Conservation (phyloP, 1,140 invertebrate species). For the Grapholita molesta region DNA sequence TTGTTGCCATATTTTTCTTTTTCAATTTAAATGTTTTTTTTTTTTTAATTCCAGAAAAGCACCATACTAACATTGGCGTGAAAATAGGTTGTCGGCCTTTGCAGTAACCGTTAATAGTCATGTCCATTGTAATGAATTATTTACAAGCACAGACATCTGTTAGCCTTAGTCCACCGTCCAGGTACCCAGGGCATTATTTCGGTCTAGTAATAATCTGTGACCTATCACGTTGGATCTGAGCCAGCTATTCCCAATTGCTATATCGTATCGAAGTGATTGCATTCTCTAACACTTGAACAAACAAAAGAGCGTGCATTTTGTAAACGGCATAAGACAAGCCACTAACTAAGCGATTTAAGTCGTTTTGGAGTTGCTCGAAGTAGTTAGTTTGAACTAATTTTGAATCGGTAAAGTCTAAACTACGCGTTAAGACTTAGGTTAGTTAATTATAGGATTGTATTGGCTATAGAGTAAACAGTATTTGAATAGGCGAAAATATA, state of each 20-base stretch:
- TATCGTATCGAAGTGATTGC: not conserved
- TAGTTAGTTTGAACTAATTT: not conserved
- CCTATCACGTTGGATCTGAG: not conserved
- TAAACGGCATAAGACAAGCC: not conserved
- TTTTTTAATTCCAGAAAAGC: no score
- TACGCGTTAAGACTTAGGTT: not conserved
- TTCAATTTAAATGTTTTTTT: no score
- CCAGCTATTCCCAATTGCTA: not conserved
- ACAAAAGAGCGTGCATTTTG: not conserved
- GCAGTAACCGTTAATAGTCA: no score
- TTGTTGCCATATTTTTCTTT: no score
- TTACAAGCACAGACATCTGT: not conserved
- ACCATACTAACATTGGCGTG: no score
- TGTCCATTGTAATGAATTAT: no score
- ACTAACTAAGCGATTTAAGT: not conserved
- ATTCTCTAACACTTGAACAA: not conserved
- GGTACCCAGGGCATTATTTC: not conserved
- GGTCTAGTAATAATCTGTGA: slow-evolving; percentile 1
- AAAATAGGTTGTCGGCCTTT: no score
- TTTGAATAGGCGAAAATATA: no score
- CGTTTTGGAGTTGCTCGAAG: not conserved
- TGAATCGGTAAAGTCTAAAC: not conserved
- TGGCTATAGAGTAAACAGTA: not conserved
- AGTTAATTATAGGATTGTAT: not conserved
- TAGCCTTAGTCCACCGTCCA: not conserved